Evolutionary conservation across 2,888 invertebrate genomes (phyloP).

Genomic region (Bombyx huttoni): DNA sequence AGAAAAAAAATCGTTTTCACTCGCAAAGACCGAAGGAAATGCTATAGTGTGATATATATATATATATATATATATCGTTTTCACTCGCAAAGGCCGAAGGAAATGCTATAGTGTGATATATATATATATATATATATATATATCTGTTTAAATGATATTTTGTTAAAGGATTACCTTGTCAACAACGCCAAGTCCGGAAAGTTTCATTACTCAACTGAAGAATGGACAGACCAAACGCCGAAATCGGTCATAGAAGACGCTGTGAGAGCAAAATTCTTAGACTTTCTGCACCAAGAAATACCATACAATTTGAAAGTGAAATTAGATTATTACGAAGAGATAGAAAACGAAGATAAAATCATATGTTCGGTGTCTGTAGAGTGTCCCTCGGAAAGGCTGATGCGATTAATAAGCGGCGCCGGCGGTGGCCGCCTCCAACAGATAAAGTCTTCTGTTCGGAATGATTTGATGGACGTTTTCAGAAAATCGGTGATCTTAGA

Average conservation of each 20-base stretch:
- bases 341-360: slow-evolving; percentile 59
- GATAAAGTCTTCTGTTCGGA: slow-evolving; percentile 77
- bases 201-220: slow-evolving; percentile 78
- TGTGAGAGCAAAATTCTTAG: slow-evolving; percentile 87
- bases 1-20: too few relatives aligned
- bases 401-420: slow-evolving; percentile 77
- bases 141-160: too few relatives aligned
- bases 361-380: slow-evolving; percentile 72
- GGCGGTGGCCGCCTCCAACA: slow-evolving; percentile 78
- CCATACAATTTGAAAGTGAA: slow-evolving; percentile 82
- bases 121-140: too few relatives aligned
- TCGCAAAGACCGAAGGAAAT: too few relatives aligned
- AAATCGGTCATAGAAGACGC: slow-evolving; percentile 79
- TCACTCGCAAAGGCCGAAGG: too few relatives aligned
- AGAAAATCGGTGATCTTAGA: slow-evolving; percentile 68
- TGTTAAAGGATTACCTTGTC: slow-evolving; percentile 77
- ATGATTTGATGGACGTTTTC: slow-evolving; percentile 76
- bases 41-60: too few relatives aligned
- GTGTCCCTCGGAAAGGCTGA: slow-evolving; percentile 75
- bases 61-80: too few relatives aligned
- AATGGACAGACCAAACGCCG: slow-evolving; percentile 82
- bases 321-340: slow-evolving; percentile 77
- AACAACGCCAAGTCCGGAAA: slow-evolving; percentile 75
- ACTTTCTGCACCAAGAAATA: slow-evolving; percentile 87
- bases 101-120: too few relatives aligned